Conservation (phyloP, 2,113 vertebrate species). For the Callithrix jacchus region DNA sequence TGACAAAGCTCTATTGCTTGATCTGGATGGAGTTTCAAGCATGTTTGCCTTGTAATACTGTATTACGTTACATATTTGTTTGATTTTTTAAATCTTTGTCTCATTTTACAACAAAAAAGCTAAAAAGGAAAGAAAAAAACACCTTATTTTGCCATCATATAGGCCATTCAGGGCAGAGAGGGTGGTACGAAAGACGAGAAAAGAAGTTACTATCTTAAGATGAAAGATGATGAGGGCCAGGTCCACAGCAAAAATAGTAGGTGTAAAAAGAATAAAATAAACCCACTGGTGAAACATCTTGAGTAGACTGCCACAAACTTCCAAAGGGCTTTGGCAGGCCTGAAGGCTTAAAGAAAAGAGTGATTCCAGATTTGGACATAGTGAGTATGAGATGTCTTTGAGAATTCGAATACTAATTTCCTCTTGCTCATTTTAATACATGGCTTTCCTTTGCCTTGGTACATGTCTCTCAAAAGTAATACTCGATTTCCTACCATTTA, state of each 20-base stretch:
- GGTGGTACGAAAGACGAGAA: neutral
- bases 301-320: neutral
- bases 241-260: neutral
- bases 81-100: neutral
- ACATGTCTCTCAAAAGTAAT: neutral
- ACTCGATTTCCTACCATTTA: neutral
- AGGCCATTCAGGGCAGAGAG: neutral
- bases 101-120: neutral
- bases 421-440: neutral
- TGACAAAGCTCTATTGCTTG: neutral
- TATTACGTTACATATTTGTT: neutral
- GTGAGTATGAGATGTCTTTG: neutral
- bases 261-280: neutral
- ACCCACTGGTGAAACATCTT: neutral
- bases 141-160: neutral
- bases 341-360: neutral
- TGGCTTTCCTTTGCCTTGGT: neutral
- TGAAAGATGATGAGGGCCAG: neutral
- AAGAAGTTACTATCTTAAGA: neutral
- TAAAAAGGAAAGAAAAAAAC: neutral
- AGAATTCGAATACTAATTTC: neutral
- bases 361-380: neutral
- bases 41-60: neutral
- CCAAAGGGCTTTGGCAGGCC: neutral
- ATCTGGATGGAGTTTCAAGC: neutral